Base-by-base conservation (phyloP, 2,797 vertebrate species). In the Sebastolobus altivelis region DNA sequence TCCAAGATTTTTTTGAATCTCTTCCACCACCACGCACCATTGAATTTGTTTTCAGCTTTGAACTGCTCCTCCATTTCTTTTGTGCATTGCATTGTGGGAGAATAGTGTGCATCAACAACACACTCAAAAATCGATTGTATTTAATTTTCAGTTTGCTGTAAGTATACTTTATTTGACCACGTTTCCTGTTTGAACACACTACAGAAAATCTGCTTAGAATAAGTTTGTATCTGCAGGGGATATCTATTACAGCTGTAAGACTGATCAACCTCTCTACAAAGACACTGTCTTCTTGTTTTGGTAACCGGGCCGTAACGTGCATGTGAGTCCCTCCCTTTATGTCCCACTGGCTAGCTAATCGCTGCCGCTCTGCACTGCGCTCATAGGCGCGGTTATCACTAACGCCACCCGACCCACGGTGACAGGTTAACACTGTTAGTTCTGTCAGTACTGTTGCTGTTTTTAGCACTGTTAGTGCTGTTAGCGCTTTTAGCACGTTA, bases 171-270 rank as follows among this genome's bases (percentile, higher is more conserved):
- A 59, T 14, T 59, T 29, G 18, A 59, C 13, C 56, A 8, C 27
- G 16, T 31, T 29, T 16, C 56, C 56, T 59, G 13, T 59, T 7
- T 59, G 13, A 59, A 18, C 58, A 59, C 29, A 27, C 14, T 27
- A 14, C 55, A 58, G 13, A 29, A 58, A 27, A 29, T 27, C 16
- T 59, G 29, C 14, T 22, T 6, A 13, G 11, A 55, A 55, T 33
- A n/a, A 52, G 49, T 20, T 20, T 52, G 49, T 20, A 52, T 65
- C 14, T 72, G 22, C 43, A 13, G 27, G 3, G 5, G 71, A 87
- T 72, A 81, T 89, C 84, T 86, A 78, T 82, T 80, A 83, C 86
- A 84, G 63, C 49, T 82, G 49, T 18, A 77, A 75, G 67, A 80
- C 87, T 82, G 87, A 88, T 69, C 74, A 27, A 33, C 59, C 60